Conservation (phyloP, 2,888 invertebrate species). For the Microdon myrmicae region DNA sequence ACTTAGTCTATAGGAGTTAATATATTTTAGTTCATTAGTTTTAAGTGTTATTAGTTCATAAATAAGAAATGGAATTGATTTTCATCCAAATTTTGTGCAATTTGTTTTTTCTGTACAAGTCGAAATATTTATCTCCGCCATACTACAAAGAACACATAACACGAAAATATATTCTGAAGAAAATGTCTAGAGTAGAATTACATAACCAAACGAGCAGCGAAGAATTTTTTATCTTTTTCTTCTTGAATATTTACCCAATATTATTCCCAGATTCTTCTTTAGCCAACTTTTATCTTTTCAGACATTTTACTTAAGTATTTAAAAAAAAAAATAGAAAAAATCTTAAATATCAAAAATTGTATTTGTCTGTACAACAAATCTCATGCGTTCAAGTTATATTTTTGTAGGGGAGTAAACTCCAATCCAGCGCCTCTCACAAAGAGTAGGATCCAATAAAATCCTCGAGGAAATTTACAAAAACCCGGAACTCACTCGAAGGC, state of each 20-base stretch:
- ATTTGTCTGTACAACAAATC: slow-evolving; percentile 55
- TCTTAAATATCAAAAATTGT: slow-evolving; percentile 22
- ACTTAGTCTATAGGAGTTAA: slow-evolving; percentile 30
- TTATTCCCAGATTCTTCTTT: slow-evolving; percentile 26
- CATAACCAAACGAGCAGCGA: slow-evolving; percentile 40
- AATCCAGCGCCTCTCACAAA: slow-evolving; percentile 39
- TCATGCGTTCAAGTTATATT: slow-evolving; percentile 64
- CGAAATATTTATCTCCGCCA: too few relatives aligned
- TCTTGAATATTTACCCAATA: slow-evolving; percentile 30
- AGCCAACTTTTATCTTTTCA: slow-evolving; percentile 49
- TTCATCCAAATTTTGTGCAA: too few relatives aligned
- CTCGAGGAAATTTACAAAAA: slow-evolving; percentile 34
- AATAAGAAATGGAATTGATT: slow-evolving; percentile 52
- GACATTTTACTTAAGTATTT: slow-evolving; percentile 51
- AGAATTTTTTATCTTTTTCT: slow-evolving; percentile 28
- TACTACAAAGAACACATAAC: slow-evolving; percentile 37
- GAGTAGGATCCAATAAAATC: slow-evolving; percentile 51
- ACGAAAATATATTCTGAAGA: too few relatives aligned
- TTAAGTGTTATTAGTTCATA: slow-evolving; percentile 34
- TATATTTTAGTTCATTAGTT: slow-evolving; percentile 16
- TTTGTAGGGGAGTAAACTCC: slow-evolving; percentile 62
- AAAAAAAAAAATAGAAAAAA: slow-evolving; percentile 33
- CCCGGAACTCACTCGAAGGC: slow-evolving; percentile 36
- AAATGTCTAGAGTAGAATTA: slow-evolving; percentile 39
- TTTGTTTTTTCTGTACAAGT: too few relatives aligned